Conservation (phyloP, 1,140 invertebrate species). For the Panagrolaimus sp. region DNA sequence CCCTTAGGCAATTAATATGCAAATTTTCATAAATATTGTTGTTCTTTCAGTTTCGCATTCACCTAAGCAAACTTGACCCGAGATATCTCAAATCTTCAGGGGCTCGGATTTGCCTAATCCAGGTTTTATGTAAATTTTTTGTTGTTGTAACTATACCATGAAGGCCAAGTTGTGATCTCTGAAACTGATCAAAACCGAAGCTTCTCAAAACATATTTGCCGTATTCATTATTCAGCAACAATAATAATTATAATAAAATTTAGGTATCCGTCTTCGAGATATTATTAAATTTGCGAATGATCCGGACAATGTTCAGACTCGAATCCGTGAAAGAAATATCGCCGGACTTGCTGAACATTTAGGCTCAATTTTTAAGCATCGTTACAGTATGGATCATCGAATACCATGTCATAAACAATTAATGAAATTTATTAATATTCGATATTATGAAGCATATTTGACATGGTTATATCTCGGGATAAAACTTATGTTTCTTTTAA, state of each 20-base stretch:
- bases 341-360: constrained; percentile 51
- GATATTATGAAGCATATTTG: constrained; percentile 58
- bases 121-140: too few species aligned
- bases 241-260: constrained; percentile 35
- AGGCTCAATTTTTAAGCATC: constrained; percentile 53
- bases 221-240: too few species aligned
- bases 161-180: too few species aligned
- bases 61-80: too few species aligned
- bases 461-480: constrained; percentile 56
- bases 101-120: too few species aligned
- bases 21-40: too few species aligned
- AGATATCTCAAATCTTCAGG: too few species aligned
- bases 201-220: constrained; percentile 11
- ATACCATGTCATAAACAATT: constrained; percentile 49
- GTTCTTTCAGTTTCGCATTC: too few species aligned
- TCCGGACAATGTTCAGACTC: constrained; percentile 54
- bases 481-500: constrained; percentile 51
- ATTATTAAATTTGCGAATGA: constrained; percentile 55
- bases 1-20: too few species aligned
- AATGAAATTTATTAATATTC: constrained; percentile 48
- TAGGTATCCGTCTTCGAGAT: constrained; percentile 55
- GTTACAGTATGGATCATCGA: constrained; percentile 42
- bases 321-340: constrained; percentile 21
- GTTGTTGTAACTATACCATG: too few species aligned
- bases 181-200: too few species aligned